Conservation (phyloP, 2,113 vertebrate genomes). For the Plecotus auritus region DNA sequence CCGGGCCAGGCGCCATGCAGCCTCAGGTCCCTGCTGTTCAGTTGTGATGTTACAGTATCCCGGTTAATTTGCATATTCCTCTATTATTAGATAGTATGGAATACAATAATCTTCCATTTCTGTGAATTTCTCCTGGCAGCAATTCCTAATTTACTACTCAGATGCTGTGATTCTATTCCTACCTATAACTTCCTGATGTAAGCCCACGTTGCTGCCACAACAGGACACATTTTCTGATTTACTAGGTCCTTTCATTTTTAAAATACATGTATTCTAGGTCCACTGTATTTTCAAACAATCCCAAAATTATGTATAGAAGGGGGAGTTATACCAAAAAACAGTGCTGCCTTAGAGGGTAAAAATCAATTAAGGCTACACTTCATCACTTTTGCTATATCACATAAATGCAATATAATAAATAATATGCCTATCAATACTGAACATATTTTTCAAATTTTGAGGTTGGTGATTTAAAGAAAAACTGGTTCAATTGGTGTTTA, state of each 20-base stretch:
- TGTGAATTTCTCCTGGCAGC: not conserved
- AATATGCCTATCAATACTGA: not conserved
- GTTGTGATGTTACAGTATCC: too few relatives aligned
- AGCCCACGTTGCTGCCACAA: not conserved
- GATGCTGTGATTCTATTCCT: slow-evolving; percentile 23
- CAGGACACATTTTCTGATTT: not conserved
- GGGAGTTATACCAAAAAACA: not conserved
- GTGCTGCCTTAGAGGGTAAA: not conserved
- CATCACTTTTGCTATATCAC: not conserved
- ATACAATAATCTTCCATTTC: slow-evolving; percentile 8
- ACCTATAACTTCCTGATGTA: not conserved
- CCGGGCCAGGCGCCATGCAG: too few relatives aligned
- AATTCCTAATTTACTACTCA: not conserved
- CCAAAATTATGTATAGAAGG: not conserved
- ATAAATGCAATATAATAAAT: not conserved
- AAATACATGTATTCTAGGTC: not conserved
- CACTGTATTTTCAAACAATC: slow-evolving; percentile 24
- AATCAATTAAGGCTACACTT: not conserved
- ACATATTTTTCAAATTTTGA: slow-evolving; percentile 22
- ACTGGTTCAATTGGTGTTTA: not conserved
- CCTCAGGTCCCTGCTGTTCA: too few relatives aligned
- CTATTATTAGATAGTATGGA: not conserved
- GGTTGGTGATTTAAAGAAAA: not conserved
- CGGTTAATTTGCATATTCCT: too few relatives aligned
- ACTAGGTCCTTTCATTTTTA: not conserved